Conservation (phyloP, 2,888 invertebrate genomes). For the Tinea trinotella region DNA sequence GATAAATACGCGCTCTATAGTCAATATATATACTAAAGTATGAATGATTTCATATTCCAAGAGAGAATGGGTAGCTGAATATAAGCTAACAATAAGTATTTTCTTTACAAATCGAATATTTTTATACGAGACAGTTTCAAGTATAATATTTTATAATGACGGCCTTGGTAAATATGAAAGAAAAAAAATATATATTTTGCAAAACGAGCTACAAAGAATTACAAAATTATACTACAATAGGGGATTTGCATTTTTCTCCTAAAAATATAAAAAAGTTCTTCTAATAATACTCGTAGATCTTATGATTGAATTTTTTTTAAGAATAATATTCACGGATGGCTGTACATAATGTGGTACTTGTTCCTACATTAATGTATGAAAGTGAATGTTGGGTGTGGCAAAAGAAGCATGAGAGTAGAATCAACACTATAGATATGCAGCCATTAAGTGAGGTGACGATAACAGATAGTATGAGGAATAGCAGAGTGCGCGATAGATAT, state of each 20-base stretch:
- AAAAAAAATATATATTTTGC: background rate
- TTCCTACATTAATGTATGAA: too few species aligned
- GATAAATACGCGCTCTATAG: too few species aligned
- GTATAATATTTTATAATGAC: background rate
- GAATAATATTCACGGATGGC: too few species aligned
- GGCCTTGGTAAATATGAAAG: background rate
- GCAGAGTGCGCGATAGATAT: too few species aligned
- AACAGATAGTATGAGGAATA: too few species aligned
- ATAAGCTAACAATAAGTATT: conserved; percentile 3
- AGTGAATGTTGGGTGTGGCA: too few species aligned
- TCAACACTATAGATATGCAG: too few species aligned
- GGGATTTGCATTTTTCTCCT: background rate
- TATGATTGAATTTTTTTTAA: too few species aligned
- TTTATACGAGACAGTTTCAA: background rate
- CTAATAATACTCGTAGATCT: too few species aligned
- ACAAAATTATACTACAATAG: background rate
- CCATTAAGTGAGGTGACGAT: too few species aligned
- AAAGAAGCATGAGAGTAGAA: too few species aligned
- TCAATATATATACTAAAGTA: background rate
- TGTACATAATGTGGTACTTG: too few species aligned
- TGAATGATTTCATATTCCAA: background rate
- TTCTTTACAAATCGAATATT: background rate
- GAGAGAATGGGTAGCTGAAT: background rate
- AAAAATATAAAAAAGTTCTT: background rate
- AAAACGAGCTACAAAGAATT: background rate